A percentile compares a stretch with the other conserved stretches of the same genome.
Conservation (phyloP, 2,113 vertebrate genomes). For the Dendrocopos noguchii region DNA sequence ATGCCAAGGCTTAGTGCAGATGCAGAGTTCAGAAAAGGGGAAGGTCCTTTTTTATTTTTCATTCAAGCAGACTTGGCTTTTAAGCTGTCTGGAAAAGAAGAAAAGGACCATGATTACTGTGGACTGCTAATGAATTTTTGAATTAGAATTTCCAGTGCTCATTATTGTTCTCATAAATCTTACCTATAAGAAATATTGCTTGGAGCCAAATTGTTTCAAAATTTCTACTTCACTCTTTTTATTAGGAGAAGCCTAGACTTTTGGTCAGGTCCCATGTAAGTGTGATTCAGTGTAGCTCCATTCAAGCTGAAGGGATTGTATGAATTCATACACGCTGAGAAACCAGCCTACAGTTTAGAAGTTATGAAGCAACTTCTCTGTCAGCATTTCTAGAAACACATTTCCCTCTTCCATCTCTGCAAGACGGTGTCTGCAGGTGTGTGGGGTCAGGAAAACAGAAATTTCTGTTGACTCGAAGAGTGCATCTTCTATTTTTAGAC, state of each 20-base stretch:
- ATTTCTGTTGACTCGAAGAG: neutral
- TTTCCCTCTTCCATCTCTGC: neutral
- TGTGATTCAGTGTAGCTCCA: conserved; percentile 2
- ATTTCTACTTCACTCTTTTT: conserved; percentile 33
- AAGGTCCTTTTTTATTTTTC: neutral
- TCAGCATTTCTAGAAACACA: neutral
- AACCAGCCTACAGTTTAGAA: neutral
- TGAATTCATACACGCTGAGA: neutral
- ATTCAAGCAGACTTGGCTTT: neutral
- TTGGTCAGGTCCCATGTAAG: neutral
- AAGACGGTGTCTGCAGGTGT: neutral
- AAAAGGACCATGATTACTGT: neutral
- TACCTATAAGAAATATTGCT: conserved; percentile 47
- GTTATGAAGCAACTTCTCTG: neutral
- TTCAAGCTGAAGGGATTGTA: neutral
- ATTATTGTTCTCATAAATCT: conserved; percentile 11
- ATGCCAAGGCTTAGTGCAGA: neutral
- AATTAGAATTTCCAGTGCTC: conserved; percentile 30
- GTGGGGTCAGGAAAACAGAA: neutral
- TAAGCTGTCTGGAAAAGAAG: neutral
- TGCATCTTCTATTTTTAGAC: conserved; percentile 60
- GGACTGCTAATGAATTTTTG: conserved; percentile 46
- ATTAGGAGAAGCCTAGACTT: conserved; percentile 9
- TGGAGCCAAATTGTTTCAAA: conserved; percentile 27
- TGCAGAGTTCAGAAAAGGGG: neutral